A percentile compares a stretch with the other conserved stretches of the same genome.
phyloP scores from a whole-genome alignment of 2,113 vertebrate genomes.

The Phylloscopus trochilus region DNA sequence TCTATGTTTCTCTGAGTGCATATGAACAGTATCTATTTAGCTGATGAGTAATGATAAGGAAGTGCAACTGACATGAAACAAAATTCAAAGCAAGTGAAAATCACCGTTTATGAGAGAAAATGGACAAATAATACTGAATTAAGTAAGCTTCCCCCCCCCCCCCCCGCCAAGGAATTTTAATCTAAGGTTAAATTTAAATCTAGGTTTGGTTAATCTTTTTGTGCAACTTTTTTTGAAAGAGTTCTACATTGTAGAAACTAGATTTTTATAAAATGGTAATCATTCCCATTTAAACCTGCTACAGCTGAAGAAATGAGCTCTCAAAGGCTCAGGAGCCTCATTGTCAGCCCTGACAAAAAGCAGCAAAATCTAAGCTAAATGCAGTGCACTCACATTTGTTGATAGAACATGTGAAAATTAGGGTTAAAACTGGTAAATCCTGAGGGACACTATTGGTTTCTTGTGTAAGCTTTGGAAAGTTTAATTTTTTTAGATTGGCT shows the following conservation, averaged over 20 bases:
- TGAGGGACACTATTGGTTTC: neutral
- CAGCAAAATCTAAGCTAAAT: neutral
- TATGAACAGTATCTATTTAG: neutral
- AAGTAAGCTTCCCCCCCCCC: neutral
- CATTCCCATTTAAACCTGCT: neutral
- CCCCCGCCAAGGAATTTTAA: neutral
- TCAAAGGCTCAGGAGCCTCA: neutral
- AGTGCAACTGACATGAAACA: neutral
- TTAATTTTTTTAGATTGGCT: neutral
- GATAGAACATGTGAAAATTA: neutral
- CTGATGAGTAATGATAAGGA: neutral
- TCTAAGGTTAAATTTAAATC: neutral
- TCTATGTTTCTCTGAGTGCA: neutral
- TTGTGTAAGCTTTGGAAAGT: neutral
- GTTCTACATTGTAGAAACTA: neutral
- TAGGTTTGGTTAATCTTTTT: neutral
- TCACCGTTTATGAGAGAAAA: neutral
- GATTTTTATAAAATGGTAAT: neutral
- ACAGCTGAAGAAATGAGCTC: neutral
- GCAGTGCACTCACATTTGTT: neutral
- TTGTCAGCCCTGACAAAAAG: neutral
- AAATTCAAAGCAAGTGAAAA: neutral
- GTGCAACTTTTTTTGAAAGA: neutral
- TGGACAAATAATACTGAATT: neutral
- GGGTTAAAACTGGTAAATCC: slow-evolving; percentile 1